Percentiles rank a stretch among this genome's conserved stretches.
Conservation (phyloP, 2,113 vertebrate genomes). For the Epinephelus moara region DNA sequence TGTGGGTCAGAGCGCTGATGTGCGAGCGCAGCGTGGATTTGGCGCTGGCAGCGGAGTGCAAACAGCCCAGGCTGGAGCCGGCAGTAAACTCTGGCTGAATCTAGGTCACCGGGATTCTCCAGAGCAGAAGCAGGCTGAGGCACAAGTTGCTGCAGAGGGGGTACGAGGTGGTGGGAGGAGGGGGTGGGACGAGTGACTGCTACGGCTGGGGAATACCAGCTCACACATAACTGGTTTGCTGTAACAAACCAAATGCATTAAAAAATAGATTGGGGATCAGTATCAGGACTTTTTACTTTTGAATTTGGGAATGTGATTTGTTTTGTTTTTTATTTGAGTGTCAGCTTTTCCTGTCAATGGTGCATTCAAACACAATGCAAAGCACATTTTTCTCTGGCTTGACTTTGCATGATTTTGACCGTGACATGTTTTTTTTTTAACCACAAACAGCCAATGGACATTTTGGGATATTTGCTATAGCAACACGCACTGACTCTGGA, state of each 20-base stretch:
- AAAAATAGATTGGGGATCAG: neutral
- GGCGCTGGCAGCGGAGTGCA: conserved; percentile 70
- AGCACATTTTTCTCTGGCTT: neutral
- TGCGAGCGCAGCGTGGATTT: conserved; percentile 83
- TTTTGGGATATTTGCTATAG: neutral
- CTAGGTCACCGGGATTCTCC: conserved; percentile 90
- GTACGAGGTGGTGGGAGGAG: conserved; percentile 10
- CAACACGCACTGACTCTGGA: no score
- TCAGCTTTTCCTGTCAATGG: neutral
- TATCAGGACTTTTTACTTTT: neutral
- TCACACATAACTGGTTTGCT: conserved; percentile 12
- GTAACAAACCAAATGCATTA: neutral
- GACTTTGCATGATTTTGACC: neutral
- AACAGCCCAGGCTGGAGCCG: conserved; percentile 78
- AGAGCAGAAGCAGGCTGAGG: conserved; percentile 83
- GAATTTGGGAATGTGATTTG: neutral
- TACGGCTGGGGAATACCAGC: conserved; percentile 1
- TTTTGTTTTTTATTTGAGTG: neutral
- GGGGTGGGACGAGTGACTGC: neutral
- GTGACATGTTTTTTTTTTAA: neutral
- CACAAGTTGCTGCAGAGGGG: conserved; percentile 38
- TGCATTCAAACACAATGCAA: neutral
- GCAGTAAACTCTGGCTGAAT: conserved; percentile 88
- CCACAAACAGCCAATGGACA: neutral
- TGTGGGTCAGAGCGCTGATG: conserved; percentile 89